Percentiles rank a stretch among this genome's conserved stretches.
Evolutionary conservation across 2,113 vertebrate species (phyloP).

Genomic region (Ptychochromis oligacanthus): DNA sequence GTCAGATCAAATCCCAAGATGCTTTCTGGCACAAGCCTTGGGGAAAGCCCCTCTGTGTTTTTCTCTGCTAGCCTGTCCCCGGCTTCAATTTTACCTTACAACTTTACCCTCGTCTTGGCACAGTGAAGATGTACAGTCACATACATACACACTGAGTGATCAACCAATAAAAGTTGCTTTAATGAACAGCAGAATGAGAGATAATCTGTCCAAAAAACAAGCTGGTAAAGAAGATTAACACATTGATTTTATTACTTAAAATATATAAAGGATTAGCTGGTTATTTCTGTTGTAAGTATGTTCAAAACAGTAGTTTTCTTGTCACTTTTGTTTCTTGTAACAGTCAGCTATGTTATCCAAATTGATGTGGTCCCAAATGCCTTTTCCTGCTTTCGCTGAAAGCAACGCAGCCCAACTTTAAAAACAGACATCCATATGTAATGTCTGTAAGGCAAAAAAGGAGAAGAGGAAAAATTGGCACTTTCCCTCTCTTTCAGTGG

Average conservation of each 20-base stretch:
- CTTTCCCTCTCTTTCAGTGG: slow-evolving; percentile 49
- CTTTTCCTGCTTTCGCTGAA: neutral
- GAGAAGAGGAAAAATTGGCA: slow-evolving; percentile 33
- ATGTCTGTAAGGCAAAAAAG: slow-evolving; percentile 16
- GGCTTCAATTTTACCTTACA: slow-evolving; percentile 38
- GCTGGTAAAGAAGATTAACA: neutral
- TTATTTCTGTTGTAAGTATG: neutral
- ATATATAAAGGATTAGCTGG: no score
- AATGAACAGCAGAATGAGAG: neutral
- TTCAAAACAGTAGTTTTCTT: slow-evolving; percentile 8
- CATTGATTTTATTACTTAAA: no score
- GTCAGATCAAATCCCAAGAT: slow-evolving; percentile 42
- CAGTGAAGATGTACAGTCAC: neutral
- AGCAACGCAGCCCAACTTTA: slow-evolving; percentile 2
- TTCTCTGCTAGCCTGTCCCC: slow-evolving; percentile 26
- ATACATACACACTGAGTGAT: neutral
- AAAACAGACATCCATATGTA: slow-evolving; percentile 30
- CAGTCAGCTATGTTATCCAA: neutral
- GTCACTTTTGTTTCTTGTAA: neutral
- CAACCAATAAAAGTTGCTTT: neutral
- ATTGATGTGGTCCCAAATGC: slow-evolving; percentile 4
- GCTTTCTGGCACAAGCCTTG: slow-evolving; percentile 20
- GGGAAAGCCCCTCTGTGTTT: slow-evolving; percentile 5
- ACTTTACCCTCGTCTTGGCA: neutral
- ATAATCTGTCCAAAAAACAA: neutral